Evolutionary conservation across 2,888 invertebrate genomes (phyloP).

Genomic region (Neoascia interrupta): DNA sequence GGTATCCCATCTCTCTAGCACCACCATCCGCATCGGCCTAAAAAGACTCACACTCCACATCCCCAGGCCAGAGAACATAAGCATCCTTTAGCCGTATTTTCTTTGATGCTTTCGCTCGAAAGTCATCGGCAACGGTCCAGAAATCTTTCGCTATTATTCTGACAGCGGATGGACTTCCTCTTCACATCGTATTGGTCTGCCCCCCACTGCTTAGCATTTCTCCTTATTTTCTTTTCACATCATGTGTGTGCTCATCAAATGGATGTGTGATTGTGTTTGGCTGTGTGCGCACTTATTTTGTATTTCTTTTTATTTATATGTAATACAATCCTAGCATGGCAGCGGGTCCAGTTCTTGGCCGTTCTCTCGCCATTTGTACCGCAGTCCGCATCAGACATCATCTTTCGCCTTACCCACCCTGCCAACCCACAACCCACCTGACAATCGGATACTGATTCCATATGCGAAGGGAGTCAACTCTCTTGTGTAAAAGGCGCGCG

Average conservation of each 20-base stretch:
- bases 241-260: slow-evolving; percentile 5
- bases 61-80: background rate
- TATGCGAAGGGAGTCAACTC: slow-evolving; percentile 56
- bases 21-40: slow-evolving; percentile 65
- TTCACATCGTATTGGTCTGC: slow-evolving; percentile 54
- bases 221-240: slow-evolving; percentile 35
- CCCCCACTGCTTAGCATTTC: slow-evolving; percentile 12
- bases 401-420: slow-evolving; percentile 50
- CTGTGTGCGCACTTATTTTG: slow-evolving; percentile 36
- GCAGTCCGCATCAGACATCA: slow-evolving; percentile 61
- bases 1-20: slow-evolving; percentile 25
- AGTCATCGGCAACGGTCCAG: slow-evolving; percentile 70
- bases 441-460: slow-evolving; percentile 47
- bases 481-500: slow-evolving; percentile 53
- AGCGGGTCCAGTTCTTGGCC: slow-evolving; percentile 59
- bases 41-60: slow-evolving; percentile 48
- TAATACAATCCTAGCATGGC: slow-evolving; percentile 50
- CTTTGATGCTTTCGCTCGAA: slow-evolving; percentile 65
- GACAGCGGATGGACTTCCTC: slow-evolving; percentile 69
- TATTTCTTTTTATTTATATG: slow-evolving; percentile 64
- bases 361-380: slow-evolving; percentile 52
- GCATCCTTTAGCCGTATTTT: slow-evolving; percentile 67
- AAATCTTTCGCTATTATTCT: slow-evolving; percentile 70
- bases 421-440: slow-evolving; percentile 22
- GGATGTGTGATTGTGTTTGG: background rate